These are phyloP conservation scores for Lanius ludovicianus DNA, from an alignment of 2,113 vertebrate species.

Conservation along the genomic window DNA sequence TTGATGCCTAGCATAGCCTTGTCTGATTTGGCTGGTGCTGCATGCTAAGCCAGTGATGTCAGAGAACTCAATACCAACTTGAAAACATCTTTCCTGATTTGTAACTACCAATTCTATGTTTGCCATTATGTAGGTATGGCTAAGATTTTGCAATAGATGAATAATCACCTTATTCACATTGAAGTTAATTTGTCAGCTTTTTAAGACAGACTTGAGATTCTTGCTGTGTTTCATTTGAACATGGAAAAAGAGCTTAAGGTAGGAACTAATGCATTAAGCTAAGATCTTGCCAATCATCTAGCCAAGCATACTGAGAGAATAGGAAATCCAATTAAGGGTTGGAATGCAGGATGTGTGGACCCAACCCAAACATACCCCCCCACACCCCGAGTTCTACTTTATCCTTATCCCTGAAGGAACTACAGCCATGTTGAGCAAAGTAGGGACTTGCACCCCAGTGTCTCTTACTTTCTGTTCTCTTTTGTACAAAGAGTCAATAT, in stretches of 20 bases:
- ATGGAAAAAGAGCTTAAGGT: neutral
- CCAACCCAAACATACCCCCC: neutral
- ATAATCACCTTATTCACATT: neutral
- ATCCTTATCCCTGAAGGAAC: neutral
- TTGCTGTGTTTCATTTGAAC: neutral
- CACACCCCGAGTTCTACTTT: neutral
- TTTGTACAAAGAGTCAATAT: neutral
- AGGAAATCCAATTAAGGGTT: neutral
- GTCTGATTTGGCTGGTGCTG: neutral
- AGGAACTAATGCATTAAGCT: neutral
- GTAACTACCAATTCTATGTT: neutral
- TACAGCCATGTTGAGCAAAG: neutral
- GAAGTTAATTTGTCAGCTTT: neutral
- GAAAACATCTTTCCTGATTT: neutral
- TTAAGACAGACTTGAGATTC: neutral
- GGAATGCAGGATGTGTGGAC: neutral
- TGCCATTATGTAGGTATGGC: neutral
- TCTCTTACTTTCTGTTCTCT: neutral
- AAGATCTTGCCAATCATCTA: neutral
- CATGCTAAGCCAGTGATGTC: neutral
- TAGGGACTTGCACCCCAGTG: neutral
- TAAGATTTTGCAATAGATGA: neutral
- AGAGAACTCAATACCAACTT: neutral
- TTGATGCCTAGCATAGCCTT: neutral
- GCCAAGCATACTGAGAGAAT: neutral